These are phyloP conservation scores for Carassius carassius DNA, from an alignment of 2,113 vertebrate species.

Conservation along the genomic window DNA sequence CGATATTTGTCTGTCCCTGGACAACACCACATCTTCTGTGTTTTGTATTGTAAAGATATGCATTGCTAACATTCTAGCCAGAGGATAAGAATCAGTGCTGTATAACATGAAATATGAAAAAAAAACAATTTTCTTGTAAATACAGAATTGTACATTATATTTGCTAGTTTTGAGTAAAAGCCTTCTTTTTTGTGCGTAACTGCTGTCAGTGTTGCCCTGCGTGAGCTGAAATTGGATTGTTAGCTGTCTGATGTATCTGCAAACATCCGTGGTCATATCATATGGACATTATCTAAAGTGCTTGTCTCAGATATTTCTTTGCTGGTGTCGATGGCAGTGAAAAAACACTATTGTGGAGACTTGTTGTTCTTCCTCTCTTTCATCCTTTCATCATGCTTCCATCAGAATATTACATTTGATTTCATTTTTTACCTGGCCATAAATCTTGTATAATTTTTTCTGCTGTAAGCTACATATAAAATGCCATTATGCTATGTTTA, in stretches of 20 bases:
- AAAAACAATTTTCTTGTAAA: constrained; percentile 53
- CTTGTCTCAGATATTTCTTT: constrained; percentile 2
- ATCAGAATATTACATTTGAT: background rate
- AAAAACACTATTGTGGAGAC: background rate
- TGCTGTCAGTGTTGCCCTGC: constrained; percentile 43
- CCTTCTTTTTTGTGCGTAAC: constrained; percentile 42
- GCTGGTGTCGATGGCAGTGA: constrained; percentile 24
- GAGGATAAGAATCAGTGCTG: constrained; percentile 16
- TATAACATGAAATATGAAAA: constrained; percentile 25
- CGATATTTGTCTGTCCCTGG: constrained; percentile 50
- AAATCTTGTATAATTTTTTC: constrained; percentile 32
- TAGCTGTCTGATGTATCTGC: constrained; percentile 39
- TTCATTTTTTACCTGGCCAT: constrained; percentile 24
- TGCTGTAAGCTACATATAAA: constrained; percentile 48
- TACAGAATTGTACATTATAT: constrained; percentile 50
- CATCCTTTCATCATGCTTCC: background rate
- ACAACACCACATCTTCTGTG: constrained; percentile 49
- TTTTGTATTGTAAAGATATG: constrained; percentile 58
- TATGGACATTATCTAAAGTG: background rate
- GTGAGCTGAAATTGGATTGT: constrained; percentile 29
- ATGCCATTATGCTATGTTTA: constrained; percentile 38
- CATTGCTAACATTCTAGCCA: constrained; percentile 39
- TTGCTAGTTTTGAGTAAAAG: constrained; percentile 50
- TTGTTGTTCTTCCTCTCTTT: constrained; percentile 4
- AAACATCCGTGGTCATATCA: constrained; percentile 30